Conservation (phyloP, 2,113 vertebrate species). For the Dipodomys stephensi region DNA sequence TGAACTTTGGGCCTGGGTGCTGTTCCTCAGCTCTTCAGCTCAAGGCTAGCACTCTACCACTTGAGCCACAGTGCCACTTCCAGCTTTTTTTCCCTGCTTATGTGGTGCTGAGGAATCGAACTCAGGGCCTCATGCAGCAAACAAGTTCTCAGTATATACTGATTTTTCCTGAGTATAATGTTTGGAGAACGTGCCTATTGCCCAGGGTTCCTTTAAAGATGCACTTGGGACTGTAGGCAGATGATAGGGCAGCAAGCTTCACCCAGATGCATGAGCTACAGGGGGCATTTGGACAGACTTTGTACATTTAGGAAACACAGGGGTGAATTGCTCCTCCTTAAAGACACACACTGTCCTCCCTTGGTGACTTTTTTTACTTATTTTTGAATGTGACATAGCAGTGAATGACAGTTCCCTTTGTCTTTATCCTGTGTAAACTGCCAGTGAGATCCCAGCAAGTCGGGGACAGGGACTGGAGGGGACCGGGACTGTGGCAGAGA, state of each 20-base stretch:
- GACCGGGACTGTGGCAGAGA: background rate
- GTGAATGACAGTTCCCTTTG: background rate
- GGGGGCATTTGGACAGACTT: background rate
- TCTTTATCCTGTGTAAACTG: background rate
- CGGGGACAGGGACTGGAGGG: background rate
- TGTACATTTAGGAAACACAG: background rate
- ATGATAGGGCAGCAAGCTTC: background rate
- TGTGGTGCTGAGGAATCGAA: too few relatives aligned
- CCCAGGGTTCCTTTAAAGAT: slow-evolving; percentile 10
- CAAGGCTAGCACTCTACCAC: too few relatives aligned
- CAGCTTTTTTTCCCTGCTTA: too few relatives aligned
- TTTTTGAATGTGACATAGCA: background rate
- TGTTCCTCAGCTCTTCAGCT: too few relatives aligned
- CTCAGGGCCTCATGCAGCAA: background rate
- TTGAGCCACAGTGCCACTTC: too few relatives aligned
- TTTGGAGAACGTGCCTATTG: background rate
- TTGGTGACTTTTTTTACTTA: slow-evolving; percentile 19
- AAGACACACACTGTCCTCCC: background rate
- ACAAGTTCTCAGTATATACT: background rate
- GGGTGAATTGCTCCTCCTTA: background rate
- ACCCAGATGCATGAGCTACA: background rate
- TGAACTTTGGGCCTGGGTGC: too few relatives aligned
- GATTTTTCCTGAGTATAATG: background rate
- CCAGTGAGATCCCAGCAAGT: background rate
- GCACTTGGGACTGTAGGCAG: background rate